Evolutionary conservation across 2,797 vertebrate species (phyloP), one percentile per base, ranked within the genome.

Genomic region (Crenuchus spilurus): DNA sequence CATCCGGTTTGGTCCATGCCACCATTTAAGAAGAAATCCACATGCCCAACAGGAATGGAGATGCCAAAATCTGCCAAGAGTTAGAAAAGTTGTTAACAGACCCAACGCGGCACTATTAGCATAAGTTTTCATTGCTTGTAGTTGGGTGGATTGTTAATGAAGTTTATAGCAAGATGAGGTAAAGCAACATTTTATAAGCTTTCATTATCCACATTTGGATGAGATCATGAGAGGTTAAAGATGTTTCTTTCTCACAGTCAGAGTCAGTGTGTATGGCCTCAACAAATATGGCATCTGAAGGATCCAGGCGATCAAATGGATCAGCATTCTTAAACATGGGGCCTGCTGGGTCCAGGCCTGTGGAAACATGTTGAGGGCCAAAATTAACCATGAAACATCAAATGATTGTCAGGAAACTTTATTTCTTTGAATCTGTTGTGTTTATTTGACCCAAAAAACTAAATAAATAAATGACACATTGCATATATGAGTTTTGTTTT

Each of bases 211-310:
- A 16, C n/a, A 48, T 2, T 60, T 51, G 14, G 9, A 22, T 48
- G 37, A 55, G 18, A 16, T 54, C 1, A 49, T 55, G 9, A 58
- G 8, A 55, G 33, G 8, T n/a, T 41, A 39, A 26, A 61, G 7
- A 41, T 54, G 24, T 26, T 42, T 49, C 6, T 24, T 54, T 63
- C 89, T 96, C 88, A 99, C 97, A 92, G 90, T 99, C 97, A 3
- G 95, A 87, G 84, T 99, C 97, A 0, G 97, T 98, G 85, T 99
- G 98, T 83, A 99, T 93, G 77, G 94, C 97, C 55, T 99, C 98
- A 58, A 99, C 97, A 0, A 98, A 99, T 77, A 90, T 85, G 58
- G 97, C 98, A 1, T 99, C 97, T 2, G 92, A 93, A 0, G 97
- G 90, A 85, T 99, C 96, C 78, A 99, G 84, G 1, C 97, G 94